These are phyloP conservation scores for Diploptera punctata DNA, from an alignment of 2,888 invertebrate species.

Conservation along the genomic window DNA sequence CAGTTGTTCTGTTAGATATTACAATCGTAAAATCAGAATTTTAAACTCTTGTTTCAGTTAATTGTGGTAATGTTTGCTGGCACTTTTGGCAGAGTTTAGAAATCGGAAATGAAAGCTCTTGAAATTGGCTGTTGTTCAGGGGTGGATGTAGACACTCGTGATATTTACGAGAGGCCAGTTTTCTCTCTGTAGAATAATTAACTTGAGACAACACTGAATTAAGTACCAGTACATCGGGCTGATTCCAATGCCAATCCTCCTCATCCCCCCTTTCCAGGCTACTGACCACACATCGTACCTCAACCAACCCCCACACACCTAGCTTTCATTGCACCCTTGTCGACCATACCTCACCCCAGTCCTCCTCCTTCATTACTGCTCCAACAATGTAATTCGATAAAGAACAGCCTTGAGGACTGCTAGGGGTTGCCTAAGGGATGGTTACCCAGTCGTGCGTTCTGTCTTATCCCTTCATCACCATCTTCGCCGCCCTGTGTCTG, in stretches of 20 bases:
- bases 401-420: conserved; percentile 35
- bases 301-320: conserved; percentile 28
- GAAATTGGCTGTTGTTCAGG: not conserved
- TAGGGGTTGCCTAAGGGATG: not conserved
- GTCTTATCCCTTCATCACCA: no score
- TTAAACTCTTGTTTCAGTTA: no score
- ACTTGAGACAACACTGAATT: not conserved
- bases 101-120: no score
- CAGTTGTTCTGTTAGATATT: no score
- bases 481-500: no score
- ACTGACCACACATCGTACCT: conserved; percentile 24
- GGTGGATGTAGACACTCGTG: not conserved
- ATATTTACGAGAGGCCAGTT: conserved; percentile 14
- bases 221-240: no score
- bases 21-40: no score
- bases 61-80: no score
- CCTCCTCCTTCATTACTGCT: conserved; percentile 38
- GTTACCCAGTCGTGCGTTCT: no score
- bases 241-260: not conserved
- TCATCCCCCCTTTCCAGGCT: no score
- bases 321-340: conserved; percentile 37
- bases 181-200: conserved; percentile 24
- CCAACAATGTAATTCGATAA: conserved; percentile 40
- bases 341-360: conserved; percentile 33
- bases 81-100: no score